Base-by-base conservation (phyloP, 2,113 vertebrate genomes). In the Epinephelus lanceolatus region DNA sequence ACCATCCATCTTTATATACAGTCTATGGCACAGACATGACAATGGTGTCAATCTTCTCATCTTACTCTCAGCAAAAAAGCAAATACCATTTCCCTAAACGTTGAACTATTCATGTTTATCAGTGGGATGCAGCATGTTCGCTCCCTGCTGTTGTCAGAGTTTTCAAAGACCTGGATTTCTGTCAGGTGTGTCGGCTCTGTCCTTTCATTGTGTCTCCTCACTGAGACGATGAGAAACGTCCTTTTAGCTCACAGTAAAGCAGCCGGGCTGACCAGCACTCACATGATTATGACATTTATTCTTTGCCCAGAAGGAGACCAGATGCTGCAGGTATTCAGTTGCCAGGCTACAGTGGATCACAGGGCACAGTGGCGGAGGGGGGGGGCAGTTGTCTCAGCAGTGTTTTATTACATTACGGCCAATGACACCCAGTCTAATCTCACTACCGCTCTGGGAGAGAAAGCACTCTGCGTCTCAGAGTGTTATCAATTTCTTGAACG, bases 291-390 rank as follows among this genome's bases (percentile, higher is more conserved):
- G 93, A 94, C 91, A 90, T 88, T 88, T 92, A 85, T 87, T 89
- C 88, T 84, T 79, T 57, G 63, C 80, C 82, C 76, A 88, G 91
- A 90, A 81, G 81, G 84, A 89, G 92, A 88, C 86, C 94, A 94
- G 93, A 94, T 94, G 92, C 83, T 88, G 89, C 91, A 87, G 92
- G 87, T 75, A 17, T 88, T 92, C 71, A 6, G 94, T 94, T 94
- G 95, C 94, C 90, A 82, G 84, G 94, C 84, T 94, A 93, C 93
- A 19, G 84, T 47, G 72, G 74, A 89, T 91, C 87, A 65, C 63
- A 57, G 83, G 75, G 70, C 75, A 68, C 60, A 53, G 78, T 6
- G 23, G 78, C 9, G n/a, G 45, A 15, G 25, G 6, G 21, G 19
- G 3, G 17, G 42, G 49, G 56, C 27, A 30, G 65, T 87, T 71